These are phyloP conservation scores for Anastrepha obliqua DNA, from an alignment of 1,140 invertebrate genomes.

Conservation along the genomic window DNA sequence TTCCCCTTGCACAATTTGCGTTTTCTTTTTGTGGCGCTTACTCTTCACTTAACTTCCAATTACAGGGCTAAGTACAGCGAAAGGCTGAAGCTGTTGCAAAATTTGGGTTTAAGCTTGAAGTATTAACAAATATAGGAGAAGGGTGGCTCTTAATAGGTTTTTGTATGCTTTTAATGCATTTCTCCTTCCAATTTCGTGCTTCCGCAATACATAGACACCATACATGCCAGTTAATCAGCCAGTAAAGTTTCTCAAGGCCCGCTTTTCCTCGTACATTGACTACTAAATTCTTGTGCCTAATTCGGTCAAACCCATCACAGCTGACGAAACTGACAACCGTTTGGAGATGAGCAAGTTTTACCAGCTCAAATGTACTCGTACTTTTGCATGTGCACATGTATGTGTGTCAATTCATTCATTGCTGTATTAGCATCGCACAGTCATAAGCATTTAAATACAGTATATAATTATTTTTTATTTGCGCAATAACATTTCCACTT, in stretches of 20 bases:
- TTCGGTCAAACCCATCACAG: slow-evolving; percentile 20
- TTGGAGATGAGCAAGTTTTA: background rate
- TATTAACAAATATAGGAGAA: no score
- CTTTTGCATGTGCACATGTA: background rate
- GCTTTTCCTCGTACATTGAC: background rate
- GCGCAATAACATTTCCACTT: background rate
- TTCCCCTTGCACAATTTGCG: no score
- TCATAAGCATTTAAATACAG: slow-evolving; percentile 23
- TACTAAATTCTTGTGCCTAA: slow-evolving; percentile 5
- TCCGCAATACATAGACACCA: background rate
- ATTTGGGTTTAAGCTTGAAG: no score
- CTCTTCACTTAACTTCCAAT: no score
- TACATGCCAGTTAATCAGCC: background rate
- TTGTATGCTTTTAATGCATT: no score
- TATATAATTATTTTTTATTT: slow-evolving; percentile 1
- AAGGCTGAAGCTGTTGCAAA: no score
- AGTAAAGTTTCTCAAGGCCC: background rate
- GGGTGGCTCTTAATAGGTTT: no score
- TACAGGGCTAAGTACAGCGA: no score
- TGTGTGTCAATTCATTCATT: background rate
- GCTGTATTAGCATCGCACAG: background rate
- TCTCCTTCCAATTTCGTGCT: background rate
- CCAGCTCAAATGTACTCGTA: background rate
- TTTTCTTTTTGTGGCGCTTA: no score
- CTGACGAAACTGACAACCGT: background rate